phyloP scores from a whole-genome alignment of 2,888 invertebrate species.

The Eupithecia abbreviata region DNA sequence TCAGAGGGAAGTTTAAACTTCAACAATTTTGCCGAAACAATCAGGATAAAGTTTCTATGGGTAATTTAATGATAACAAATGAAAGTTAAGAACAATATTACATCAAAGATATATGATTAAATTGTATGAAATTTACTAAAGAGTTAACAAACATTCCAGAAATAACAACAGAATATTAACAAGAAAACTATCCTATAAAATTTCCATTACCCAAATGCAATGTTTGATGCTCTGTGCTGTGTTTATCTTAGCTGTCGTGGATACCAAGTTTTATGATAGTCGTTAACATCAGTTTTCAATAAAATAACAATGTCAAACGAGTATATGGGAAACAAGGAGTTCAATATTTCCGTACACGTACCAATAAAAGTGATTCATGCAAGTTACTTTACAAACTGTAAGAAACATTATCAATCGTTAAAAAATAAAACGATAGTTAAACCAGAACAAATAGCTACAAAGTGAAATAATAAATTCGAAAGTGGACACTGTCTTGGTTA shows the following conservation, averaged over 20 bases:
- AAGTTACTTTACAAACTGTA: slow-evolving; percentile 47
- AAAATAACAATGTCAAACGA: slow-evolving; percentile 63
- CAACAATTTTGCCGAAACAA: slow-evolving; percentile 52
- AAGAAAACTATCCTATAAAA: slow-evolving; percentile 68
- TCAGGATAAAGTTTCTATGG: slow-evolving; percentile 49
- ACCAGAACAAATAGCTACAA: slow-evolving; percentile 10
- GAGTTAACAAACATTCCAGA: slow-evolving; percentile 36
- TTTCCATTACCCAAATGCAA: slow-evolving; percentile 58
- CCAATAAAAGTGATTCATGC: slow-evolving; percentile 59
- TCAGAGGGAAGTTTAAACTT: slow-evolving; percentile 57
- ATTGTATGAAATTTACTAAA: neutral
- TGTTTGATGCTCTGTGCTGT: slow-evolving; percentile 49
- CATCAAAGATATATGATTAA: slow-evolving; percentile 30
- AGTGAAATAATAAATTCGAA: slow-evolving; percentile 31
- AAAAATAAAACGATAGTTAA: slow-evolving; percentile 21
- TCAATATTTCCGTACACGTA: slow-evolving; percentile 53
- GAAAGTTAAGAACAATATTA: slow-evolving; percentile 43
- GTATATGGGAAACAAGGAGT: slow-evolving; percentile 62
- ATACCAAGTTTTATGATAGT: slow-evolving; percentile 67
- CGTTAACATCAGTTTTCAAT: slow-evolving; percentile 70
- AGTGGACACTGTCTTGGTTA: slow-evolving; percentile 46
- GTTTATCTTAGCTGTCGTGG: slow-evolving; percentile 63
- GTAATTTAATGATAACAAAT: slow-evolving; percentile 35
- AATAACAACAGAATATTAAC: slow-evolving; percentile 57
- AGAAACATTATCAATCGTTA: slow-evolving; percentile 28